Percentiles rank a stretch among this genome's conserved stretches.
Evolutionary conservation across 2,113 vertebrate species (phyloP).

Genomic region (Crotalus helleri): DNA sequence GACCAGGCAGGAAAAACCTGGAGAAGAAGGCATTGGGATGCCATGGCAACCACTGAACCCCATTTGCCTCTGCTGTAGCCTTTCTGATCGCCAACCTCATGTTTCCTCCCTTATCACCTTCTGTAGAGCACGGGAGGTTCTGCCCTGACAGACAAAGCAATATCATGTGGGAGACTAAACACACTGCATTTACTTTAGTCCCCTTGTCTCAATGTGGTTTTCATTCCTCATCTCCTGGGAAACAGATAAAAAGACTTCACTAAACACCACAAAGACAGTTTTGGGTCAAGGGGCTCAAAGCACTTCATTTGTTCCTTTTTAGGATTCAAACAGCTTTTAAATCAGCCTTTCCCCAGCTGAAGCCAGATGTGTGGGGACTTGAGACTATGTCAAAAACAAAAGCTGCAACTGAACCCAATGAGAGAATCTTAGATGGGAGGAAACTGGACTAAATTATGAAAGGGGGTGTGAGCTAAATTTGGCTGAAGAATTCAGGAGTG

Average conservation of each 20-base stretch:
- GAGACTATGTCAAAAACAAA: background rate
- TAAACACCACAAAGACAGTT: background rate
- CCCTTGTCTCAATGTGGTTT: background rate
- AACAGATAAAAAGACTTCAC: background rate
- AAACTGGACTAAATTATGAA: background rate
- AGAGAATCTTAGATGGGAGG: background rate
- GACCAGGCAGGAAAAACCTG: slow-evolving; percentile 13
- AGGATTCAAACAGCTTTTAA: background rate
- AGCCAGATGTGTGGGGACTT: background rate
- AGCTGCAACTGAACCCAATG: background rate
- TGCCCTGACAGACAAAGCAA: slow-evolving; percentile 13
- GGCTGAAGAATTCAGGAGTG: background rate
- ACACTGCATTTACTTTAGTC: slow-evolving; percentile 19
- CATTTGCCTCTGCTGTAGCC: slow-evolving; percentile 22
- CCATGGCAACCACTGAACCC: slow-evolving; percentile 35
- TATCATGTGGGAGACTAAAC: background rate
- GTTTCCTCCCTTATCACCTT: background rate
- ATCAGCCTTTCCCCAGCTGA: background rate
- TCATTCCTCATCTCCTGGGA: background rate
- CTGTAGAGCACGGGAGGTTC: background rate
- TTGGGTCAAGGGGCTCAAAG: background rate
- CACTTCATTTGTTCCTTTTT: background rate
- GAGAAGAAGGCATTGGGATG: slow-evolving; percentile 33
- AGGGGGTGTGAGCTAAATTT: background rate
- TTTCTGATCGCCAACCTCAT: background rate